Conservation (phyloP, 2,113 vertebrate species). For the Dryoscopus gambensis region DNA sequence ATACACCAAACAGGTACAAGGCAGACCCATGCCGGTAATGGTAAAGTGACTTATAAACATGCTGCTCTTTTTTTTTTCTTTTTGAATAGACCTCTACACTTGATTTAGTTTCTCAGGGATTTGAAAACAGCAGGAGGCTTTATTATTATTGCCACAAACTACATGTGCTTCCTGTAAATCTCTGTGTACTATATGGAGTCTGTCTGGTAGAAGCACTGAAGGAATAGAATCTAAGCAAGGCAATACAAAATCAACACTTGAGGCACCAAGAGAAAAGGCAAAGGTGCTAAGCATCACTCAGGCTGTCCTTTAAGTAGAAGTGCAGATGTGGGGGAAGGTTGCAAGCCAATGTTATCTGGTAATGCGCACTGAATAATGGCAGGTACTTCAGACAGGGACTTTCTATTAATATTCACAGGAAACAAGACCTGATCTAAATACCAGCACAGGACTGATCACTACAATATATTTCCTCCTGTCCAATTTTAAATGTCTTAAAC, state of each 20-base stretch:
- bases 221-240: conserved; percentile 13
- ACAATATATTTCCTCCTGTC: conserved; percentile 20
- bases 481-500: conserved; percentile 20
- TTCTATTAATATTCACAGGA: conserved; percentile 37
- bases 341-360: not conserved
- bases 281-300: not conserved
- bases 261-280: not conserved
- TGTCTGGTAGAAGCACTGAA: conserved; percentile 2
- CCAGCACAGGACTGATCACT: conserved; percentile 29
- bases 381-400: conserved; percentile 10
- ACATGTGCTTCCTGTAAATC: conserved; percentile 41
- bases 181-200: not conserved
- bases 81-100: not conserved
- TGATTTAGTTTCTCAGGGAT: conserved; percentile 47
- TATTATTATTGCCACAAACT: conserved; percentile 30
- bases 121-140: conserved; percentile 40
- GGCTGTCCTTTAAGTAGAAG: not conserved
- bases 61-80: not conserved
- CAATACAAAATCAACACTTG: conserved; percentile 2
- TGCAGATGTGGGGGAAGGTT: not conserved
- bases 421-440: conserved; percentile 40
- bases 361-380: not conserved
- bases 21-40: not conserved
- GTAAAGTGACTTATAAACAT: not conserved
- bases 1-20: not conserved